These are phyloP conservation scores for Hycleus cichorii DNA, from an alignment of 1,140 invertebrate genomes.

Conservation along the genomic window DNA sequence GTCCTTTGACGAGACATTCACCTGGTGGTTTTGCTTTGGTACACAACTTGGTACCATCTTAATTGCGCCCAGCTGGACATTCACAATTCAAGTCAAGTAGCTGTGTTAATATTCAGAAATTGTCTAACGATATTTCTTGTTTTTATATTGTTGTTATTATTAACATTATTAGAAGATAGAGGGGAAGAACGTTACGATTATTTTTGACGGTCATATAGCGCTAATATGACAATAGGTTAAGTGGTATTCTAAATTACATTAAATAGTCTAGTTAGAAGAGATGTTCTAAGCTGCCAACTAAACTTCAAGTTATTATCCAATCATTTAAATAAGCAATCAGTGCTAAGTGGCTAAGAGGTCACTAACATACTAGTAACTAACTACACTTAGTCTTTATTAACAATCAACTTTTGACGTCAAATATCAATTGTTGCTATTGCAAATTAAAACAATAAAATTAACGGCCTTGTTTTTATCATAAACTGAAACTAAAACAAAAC, in stretches of 20 bases:
- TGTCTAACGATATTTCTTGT: too few relatives aligned
- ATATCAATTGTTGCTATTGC: conserved; percentile 7
- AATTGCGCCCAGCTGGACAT: too few relatives aligned
- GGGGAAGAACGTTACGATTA: too few relatives aligned
- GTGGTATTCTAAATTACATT: conserved; percentile 12
- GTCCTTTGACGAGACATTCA: conserved; percentile 22
- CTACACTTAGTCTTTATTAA: conserved; percentile 11
- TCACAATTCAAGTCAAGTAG: too few relatives aligned
- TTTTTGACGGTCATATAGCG: not conserved
- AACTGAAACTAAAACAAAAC: not conserved
- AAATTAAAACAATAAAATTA: conserved; percentile 4
- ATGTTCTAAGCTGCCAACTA: conserved; percentile 1
- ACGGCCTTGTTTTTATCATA: not conserved
- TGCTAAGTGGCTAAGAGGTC: conserved; percentile 28
- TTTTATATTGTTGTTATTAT: too few relatives aligned
- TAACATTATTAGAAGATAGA: too few relatives aligned
- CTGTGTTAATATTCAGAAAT: too few relatives aligned
- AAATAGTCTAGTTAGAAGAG: too few relatives aligned
- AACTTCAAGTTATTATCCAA: conserved; percentile 19
- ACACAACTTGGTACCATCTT: not conserved
- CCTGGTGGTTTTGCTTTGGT: conserved; percentile 14
- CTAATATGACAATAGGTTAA: conserved; percentile 9
- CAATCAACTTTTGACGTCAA: conserved; percentile 17
- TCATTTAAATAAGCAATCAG: conserved; percentile 30
- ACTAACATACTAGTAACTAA: conserved; percentile 25